These are phyloP conservation scores for Phacellophora camtschatica DNA, from an alignment of 30 jellyfish, hydroid and myxozoan species.

Conservation along the genomic window DNA sequence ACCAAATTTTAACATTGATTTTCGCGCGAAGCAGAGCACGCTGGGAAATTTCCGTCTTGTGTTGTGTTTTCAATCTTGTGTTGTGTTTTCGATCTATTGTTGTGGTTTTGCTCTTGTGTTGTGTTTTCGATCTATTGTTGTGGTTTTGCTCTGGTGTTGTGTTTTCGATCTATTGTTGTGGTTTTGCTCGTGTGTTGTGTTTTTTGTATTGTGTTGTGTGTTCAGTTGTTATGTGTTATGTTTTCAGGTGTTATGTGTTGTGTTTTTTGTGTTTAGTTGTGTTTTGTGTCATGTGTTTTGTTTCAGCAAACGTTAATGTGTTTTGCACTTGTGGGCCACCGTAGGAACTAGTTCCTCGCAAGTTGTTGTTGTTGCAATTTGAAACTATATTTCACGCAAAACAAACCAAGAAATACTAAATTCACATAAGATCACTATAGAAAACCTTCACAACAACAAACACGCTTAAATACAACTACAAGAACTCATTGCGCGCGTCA, in stretches of 20 bases:
- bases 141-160: not conserved
- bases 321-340: not conserved
- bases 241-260: not conserved
- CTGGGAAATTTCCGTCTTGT: not conserved
- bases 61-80: not conserved
- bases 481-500: no score
- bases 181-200: not conserved
- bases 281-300: no score
- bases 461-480: no score
- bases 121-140: not conserved
- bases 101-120: not conserved
- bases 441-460: no score
- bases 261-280: not conserved
- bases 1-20: not conserved
- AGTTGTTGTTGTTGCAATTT: no score
- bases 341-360: not conserved
- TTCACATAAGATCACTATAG: no score
- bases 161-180: not conserved
- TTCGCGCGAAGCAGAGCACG: not conserved
- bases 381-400: no score
- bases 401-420: no score
- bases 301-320: not conserved
- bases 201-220: not conserved
- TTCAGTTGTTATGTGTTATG: not conserved
- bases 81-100: not conserved